Evolutionary conservation across 2,797 vertebrate genomes (phyloP), one percentile per base, ranked within the genome.

Genomic region (Decapterus maruadsi): DNA sequence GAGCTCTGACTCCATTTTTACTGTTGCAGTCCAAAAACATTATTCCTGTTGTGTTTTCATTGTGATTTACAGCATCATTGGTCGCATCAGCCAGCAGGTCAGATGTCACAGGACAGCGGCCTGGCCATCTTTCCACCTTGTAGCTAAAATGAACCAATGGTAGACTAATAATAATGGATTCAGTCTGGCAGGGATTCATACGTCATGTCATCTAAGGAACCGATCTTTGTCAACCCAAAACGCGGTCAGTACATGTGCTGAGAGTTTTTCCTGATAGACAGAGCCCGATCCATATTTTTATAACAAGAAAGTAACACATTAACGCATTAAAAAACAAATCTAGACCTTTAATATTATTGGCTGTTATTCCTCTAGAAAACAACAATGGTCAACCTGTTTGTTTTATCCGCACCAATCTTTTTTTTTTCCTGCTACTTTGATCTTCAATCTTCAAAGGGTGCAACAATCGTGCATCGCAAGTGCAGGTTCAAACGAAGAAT

Each of bases 1-100:
- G 34, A 51, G 67, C 75, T 77, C 50, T 34, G 38, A 55, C 11
- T 62, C 45, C 67, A 67, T 59, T 63, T 69, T 62, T 54, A 42
- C 20, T 31, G 16, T 12, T 12, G 53, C 51, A 69, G 29, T 48
- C 31, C n/a, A 34, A 72, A 62, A 50, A 8, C 17, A 34, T 5
- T 13, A 58, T 53, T 63, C 57, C 26, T 29, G 45, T 22, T 69
- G 22, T 69, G 16, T 70, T 57, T 0, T 43, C 14, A 60, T 20
- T 36, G 26, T 22, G 38, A 74, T 57, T 19, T 40, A 14, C 6
- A 72, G 43, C 40, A n/a, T 45, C 0, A 55, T 48, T 2, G 1
- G 3, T 2, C 22, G 34, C 68, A 12, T 68, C 26, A 68, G 62
- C 75, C 54, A 75, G 60, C 11, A 48, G 76, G 64, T 70, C 51